These are phyloP conservation scores for Porites lutea DNA, from an alignment of 64 coral and sea anemone species.

Conservation along the genomic window DNA sequence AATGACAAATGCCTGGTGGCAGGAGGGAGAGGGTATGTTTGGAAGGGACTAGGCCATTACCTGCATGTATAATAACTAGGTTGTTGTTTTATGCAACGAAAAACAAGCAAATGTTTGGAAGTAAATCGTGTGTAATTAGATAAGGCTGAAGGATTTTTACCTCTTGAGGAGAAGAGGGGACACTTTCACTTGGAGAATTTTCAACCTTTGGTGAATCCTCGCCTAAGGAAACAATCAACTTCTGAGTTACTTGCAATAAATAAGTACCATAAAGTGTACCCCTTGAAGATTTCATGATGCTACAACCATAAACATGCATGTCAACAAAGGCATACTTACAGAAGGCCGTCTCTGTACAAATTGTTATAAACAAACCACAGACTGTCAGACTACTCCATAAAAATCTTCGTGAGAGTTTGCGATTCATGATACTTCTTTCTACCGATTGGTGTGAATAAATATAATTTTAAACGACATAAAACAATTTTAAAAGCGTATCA, in stretches of 20 bases:
- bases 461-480: not conserved
- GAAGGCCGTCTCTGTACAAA: slow-evolving; percentile 9
- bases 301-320: not conserved
- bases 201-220: not conserved
- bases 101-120: not conserved
- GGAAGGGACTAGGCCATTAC: too few relatives aligned
- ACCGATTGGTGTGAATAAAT: not conserved
- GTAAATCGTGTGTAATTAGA: not conserved
- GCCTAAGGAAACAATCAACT: not conserved
- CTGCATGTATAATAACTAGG: too few relatives aligned
- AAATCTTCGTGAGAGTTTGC: not conserved
- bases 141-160: not conserved
- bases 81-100: not conserved
- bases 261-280: not conserved
- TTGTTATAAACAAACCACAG: slow-evolving; percentile 1
- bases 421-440: not conserved
- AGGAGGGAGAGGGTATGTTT: too few relatives aligned
- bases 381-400: slow-evolving; percentile 6
- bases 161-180: not conserved
- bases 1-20: too few relatives aligned
- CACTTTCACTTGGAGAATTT: not conserved
- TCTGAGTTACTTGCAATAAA: not conserved
- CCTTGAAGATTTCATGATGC: too few relatives aligned
- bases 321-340: not conserved
- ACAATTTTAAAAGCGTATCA: not conserved